Evolutionary conservation across 2,113 vertebrate genomes (phyloP), one percentile per base, ranked within the genome.

Genomic region (Cephalopterus ornatus): DNA sequence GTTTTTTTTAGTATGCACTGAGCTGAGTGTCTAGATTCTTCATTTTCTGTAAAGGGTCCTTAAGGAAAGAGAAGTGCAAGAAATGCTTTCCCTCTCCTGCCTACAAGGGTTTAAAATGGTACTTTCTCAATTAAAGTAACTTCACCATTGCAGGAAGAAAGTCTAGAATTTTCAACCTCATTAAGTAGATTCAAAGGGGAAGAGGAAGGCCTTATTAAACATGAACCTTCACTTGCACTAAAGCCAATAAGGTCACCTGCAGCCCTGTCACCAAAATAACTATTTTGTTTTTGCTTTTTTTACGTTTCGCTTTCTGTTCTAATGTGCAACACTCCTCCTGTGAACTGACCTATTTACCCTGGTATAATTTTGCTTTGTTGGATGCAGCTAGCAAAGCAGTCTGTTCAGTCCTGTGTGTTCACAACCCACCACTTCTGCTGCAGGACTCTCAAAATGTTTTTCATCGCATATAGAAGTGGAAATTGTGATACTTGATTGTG

Each of bases 111-210:
- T 81, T 72, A 52, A 70, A 67, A 72, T 53, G 56, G 73, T 58
- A 56, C 53, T n/a, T 78, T 80, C 52, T 88, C 70, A 89, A 73
- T 82, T 93, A 85, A 96, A 94, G 46, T 55, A 93, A 71, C 50
- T 95, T 94, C 58, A 68, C 65, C 63, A 61, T 49, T 65, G 81
- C 19, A 81, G 56, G 65, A 88, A 88, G 33, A 76, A 82, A 81
- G 75, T 50, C 84, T 61, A 62, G 80, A 41, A 35, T 80, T 91
- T 93, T 59, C 93, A 94, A 26, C 23, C 23, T 96, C 83, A 85
- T 68, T 95, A 85, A 89, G 68, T 65, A 84, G 66, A 70, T 80
- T 93, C 66, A 95, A 92, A 97, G 39, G 71, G 26, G 28, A 95
- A 44, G 47, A 35, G 53, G 47, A 72, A 92, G 76, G 65, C 80